Evolutionary conservation across 2,113 vertebrate species (phyloP).

Genomic region (Rhineura floridana): DNA sequence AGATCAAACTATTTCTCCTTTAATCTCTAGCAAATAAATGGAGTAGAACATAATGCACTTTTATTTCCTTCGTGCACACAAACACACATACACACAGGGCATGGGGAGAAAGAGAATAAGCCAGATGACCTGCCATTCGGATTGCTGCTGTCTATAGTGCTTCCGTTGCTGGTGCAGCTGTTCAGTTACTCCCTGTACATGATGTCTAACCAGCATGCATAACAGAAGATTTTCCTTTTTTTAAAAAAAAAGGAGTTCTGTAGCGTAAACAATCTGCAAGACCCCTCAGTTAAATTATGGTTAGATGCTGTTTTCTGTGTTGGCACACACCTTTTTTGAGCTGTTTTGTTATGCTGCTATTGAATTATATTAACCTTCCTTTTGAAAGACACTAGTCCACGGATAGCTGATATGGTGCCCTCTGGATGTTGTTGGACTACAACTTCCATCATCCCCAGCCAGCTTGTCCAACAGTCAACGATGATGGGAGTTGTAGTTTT

Average conservation of each 20-base stretch:
- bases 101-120: slow-evolving; percentile 44
- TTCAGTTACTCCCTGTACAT: slow-evolving; percentile 12
- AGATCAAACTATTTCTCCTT: slow-evolving; percentile 57
- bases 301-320: too few relatives aligned
- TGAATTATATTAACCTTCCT: neutral
- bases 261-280: neutral
- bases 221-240: neutral
- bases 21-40: slow-evolving; percentile 56
- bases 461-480: too few relatives aligned
- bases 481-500: too few relatives aligned
- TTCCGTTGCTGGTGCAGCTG: slow-evolving; percentile 65
- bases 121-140: slow-evolving; percentile 36
- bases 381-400: neutral
- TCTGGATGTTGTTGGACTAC: too few relatives aligned
- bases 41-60: slow-evolving; percentile 42
- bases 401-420: too few relatives aligned
- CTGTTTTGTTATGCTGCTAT: neutral
- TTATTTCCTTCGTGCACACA: too few relatives aligned
- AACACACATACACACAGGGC: too few relatives aligned
- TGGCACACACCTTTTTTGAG: neutral
- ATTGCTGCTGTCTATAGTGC: slow-evolving; percentile 61
- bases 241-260: neutral
- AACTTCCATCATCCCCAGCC: too few relatives aligned
- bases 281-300: neutral
- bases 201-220: neutral